Evolutionary conservation across 2,113 vertebrate species (phyloP).

Genomic region (Coreoperca whiteheadi): DNA sequence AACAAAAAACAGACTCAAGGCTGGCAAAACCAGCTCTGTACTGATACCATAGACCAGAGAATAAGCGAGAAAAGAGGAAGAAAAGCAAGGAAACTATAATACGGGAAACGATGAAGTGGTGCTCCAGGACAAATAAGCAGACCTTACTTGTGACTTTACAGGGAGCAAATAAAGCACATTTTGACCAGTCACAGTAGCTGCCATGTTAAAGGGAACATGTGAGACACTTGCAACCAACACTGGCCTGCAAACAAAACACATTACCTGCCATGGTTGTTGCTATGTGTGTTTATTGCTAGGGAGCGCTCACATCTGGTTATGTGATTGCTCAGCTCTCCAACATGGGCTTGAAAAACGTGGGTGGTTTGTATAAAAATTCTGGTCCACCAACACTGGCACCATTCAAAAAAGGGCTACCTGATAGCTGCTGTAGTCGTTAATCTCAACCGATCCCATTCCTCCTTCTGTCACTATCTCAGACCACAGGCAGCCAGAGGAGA

Average conservation of each 20-base stretch:
- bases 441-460: constrained; percentile 37
- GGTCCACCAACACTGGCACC: not conserved
- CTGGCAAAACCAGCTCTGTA: not conserved
- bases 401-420: not conserved
- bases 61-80: not conserved
- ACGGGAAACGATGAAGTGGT: not conserved
- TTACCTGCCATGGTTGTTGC: constrained; percentile 17
- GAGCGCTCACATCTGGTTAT: constrained; percentile 52
- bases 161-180: not conserved
- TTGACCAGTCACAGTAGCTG: constrained; percentile 3
- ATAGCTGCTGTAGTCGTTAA: constrained; percentile 41
- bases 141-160: constrained; percentile 1
- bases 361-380: constrained; percentile 25
- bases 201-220: not conserved
- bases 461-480: constrained; percentile 35
- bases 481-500: constrained; percentile 38
- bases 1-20: not conserved
- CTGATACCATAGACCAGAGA: not conserved
- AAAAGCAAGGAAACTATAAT: not conserved
- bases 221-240: constrained; percentile 17
- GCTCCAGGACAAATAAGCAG: constrained; percentile 20
- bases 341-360: constrained; percentile 23
- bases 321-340: constrained; percentile 38
- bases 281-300: constrained; percentile 23
- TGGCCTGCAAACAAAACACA: not conserved